Percentiles rank a stretch among this genome's conserved stretches.
phyloP scores from a whole-genome alignment of 2,113 vertebrate genomes.

The Ploceus nigricollis region DNA sequence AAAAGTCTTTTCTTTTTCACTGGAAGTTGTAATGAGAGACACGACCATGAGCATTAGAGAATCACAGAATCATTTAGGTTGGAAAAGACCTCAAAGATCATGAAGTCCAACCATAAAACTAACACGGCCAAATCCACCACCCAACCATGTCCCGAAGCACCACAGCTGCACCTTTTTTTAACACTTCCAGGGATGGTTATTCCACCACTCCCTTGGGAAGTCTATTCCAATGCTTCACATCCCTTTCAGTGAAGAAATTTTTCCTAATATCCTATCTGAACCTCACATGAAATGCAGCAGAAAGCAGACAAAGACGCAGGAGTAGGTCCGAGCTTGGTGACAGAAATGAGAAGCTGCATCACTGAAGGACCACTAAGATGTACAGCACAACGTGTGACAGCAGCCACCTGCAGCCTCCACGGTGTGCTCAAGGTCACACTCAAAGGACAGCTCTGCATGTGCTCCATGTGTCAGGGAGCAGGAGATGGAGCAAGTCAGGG shows the following conservation, averaged over 20 bases:
- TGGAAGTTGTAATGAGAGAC: neutral
- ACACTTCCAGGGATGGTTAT: neutral
- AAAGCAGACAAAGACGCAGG: neutral
- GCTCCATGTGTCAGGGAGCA: neutral
- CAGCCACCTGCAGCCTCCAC: neutral
- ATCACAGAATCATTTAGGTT: neutral
- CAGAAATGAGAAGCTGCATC: neutral
- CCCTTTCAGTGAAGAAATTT: neutral
- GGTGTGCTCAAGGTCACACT: neutral
- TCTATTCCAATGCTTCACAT: neutral
- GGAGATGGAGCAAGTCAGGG: neutral
- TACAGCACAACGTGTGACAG: rapidly evolving
- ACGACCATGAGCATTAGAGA: neutral
- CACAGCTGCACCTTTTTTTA: neutral
- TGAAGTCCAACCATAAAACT: neutral
- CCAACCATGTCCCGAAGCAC: neutral
- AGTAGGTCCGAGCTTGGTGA: neutral
- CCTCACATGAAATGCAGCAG: neutral
- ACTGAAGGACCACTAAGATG: neutral
- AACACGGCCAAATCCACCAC: rapidly evolving
- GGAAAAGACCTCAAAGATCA: neutral
- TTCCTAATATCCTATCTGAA: neutral
- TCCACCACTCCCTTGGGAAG: neutral
- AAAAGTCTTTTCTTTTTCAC: neutral
- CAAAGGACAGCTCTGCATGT: rapidly evolving